Conservation (phyloP, 2,797 vertebrate genomes). For the Sitta carolinensis region DNA sequence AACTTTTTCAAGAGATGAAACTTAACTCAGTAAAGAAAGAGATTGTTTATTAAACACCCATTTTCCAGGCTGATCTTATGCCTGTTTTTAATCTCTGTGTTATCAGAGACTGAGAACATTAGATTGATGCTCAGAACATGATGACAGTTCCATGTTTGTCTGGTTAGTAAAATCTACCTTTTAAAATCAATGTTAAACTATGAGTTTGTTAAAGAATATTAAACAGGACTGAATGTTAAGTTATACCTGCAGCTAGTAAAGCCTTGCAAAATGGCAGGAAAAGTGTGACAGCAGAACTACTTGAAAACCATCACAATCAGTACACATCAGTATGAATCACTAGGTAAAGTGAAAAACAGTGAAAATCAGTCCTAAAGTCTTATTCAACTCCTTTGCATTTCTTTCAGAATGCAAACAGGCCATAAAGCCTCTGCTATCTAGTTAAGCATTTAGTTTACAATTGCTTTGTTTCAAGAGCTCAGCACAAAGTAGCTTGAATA, state of each 20-base stretch:
- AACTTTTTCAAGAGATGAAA: not conserved
- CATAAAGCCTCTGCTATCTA: not conserved
- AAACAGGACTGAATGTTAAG: not conserved
- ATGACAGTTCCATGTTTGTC: not conserved
- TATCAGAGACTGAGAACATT: not conserved
- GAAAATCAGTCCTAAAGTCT: not conserved
- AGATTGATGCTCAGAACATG: not conserved
- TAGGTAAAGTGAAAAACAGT: not conserved
- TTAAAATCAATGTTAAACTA: not conserved
- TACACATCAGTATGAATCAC: not conserved
- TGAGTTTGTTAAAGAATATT: not conserved
- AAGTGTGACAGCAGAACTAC: not conserved
- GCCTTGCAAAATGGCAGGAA: not conserved
- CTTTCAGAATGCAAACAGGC: not conserved
- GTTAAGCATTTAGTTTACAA: constrained; percentile 1
- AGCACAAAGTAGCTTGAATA: not conserved
- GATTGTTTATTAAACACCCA: not conserved
- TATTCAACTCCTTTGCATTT: not conserved
- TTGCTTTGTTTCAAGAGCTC: not conserved
- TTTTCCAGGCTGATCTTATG: not conserved
- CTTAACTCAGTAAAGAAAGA: not conserved
- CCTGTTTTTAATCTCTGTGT: not conserved
- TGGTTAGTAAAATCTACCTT: not conserved
- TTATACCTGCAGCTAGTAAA: not conserved
- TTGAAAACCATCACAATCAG: not conserved